Evolutionary conservation across 1,140 invertebrate species (phyloP).

Genomic region (Diploscapter pachys): DNA sequence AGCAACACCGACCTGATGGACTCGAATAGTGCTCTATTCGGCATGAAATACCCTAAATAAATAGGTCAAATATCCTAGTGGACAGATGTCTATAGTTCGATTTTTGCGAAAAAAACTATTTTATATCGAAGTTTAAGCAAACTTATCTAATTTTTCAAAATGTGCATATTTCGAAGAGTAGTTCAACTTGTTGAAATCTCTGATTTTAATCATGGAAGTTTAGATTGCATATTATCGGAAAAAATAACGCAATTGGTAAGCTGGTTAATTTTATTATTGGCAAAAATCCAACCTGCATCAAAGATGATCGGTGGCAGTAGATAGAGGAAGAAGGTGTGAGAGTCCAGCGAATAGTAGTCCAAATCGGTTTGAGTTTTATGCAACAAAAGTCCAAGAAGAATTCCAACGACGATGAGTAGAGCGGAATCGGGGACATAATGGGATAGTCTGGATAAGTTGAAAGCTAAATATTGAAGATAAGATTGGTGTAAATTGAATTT

Average conservation of each 20-base stretch:
- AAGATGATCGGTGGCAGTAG: slow-evolving; percentile 62
- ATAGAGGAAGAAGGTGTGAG: slow-evolving; percentile 53
- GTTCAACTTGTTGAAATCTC: no score
- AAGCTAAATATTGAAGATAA: slow-evolving; percentile 39
- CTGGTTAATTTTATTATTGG: slow-evolving; percentile 61
- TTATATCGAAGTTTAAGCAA: no score
- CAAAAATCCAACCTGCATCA: slow-evolving; percentile 45
- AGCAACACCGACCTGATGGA: not conserved
- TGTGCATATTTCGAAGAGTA: no score
- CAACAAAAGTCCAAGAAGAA: slow-evolving; percentile 37
- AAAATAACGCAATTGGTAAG: no score
- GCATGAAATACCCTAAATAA: slow-evolving; percentile 1
- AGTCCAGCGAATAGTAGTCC: slow-evolving; percentile 40
- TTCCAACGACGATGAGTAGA: slow-evolving; percentile 55
- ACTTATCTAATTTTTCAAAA: no score
- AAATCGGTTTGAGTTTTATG: slow-evolving; percentile 4
- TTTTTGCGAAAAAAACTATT: no score
- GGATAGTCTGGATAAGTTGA: slow-evolving; percentile 53
- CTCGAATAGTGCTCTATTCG: not conserved
- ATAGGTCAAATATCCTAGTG: not conserved
- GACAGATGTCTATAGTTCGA: not conserved
- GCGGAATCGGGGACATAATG: slow-evolving; percentile 52
- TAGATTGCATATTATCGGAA: no score
- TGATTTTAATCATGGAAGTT: no score
- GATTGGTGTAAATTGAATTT: not conserved